These are phyloP conservation scores for Probosciger aterrimus DNA, from an alignment of 2,113 vertebrate genomes.

Conservation along the genomic window DNA sequence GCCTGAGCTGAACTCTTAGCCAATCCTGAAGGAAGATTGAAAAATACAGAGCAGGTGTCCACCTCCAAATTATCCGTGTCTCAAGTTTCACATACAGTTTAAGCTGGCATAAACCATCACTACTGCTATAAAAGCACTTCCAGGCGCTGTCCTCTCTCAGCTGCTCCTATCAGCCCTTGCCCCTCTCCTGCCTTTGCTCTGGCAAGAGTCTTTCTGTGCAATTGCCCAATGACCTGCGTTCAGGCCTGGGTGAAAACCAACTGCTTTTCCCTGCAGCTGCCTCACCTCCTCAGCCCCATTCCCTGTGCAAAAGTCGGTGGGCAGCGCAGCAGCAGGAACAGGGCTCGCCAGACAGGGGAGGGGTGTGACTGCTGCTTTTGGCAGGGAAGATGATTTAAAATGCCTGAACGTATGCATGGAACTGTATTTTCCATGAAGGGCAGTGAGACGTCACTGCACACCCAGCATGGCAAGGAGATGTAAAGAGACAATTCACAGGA, in stretches of 20 bases:
- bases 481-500: background rate
- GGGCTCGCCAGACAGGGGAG: background rate
- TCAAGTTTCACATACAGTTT: background rate
- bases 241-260: background rate
- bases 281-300: background rate
- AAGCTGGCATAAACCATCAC: background rate
- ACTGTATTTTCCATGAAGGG: conserved; percentile 22
- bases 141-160: background rate
- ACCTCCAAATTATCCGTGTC: background rate
- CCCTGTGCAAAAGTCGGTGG: background rate
- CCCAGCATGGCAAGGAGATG: background rate
- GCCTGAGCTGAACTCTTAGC: background rate
- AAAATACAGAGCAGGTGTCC: background rate
- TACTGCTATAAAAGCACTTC: background rate
- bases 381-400: background rate
- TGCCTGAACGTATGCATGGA: background rate
- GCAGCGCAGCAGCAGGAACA: background rate
- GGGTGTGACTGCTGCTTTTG: conserved; percentile 3
- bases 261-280: background rate
- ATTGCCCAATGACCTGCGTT: background rate
- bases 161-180: background rate
- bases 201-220: background rate
- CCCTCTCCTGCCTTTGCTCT: background rate
- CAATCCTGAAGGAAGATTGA: background rate
- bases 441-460: background rate